A percentile compares a stretch with the other conserved stretches of the same genome.
Evolutionary conservation across 2,888 invertebrate genomes (phyloP).

Genomic region (Stenurella melanura): DNA sequence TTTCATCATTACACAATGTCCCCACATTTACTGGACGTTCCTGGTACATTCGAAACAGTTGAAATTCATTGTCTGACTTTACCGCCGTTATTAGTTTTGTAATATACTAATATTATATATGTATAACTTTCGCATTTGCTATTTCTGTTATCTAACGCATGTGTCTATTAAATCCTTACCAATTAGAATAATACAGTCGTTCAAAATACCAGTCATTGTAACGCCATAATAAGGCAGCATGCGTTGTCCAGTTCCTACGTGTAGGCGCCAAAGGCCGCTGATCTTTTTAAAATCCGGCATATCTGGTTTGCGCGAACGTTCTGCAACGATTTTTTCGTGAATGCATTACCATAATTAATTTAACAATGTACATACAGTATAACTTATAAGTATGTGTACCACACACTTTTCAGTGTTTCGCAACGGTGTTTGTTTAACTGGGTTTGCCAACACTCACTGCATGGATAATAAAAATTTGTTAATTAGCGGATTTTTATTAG

Average conservation of each 20-base stretch:
- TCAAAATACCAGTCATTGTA: constrained; percentile 5
- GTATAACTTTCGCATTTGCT: too few species aligned
- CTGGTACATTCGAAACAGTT: too few species aligned
- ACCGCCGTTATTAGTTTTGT: too few species aligned
- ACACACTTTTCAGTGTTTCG: constrained; percentile 21
- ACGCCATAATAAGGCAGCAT: constrained; percentile 36
- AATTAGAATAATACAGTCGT: not conserved
- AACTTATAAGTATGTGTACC: constrained; percentile 4
- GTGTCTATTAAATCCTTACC: not conserved
- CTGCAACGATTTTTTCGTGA: constrained; percentile 21
- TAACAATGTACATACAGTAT: constrained; percentile 7
- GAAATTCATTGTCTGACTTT: too few species aligned
- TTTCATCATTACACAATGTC: too few species aligned
- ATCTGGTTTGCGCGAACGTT: constrained; percentile 39
- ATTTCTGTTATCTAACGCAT: not conserved
- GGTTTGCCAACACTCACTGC: not conserved
- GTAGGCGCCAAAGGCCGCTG: constrained; percentile 45
- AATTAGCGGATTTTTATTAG: not conserved
- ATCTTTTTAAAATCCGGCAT: constrained; percentile 43
- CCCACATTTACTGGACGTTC: too few species aligned
- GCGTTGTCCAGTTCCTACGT: constrained; percentile 21
- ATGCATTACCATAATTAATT: constrained; percentile 17
- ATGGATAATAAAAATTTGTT: not conserved
- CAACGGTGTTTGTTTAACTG: constrained; percentile 7
- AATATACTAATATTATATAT: too few species aligned